Base-by-base conservation (phyloP, 1,140 invertebrate species). In the Mycetomoellerius zeteki region DNA sequence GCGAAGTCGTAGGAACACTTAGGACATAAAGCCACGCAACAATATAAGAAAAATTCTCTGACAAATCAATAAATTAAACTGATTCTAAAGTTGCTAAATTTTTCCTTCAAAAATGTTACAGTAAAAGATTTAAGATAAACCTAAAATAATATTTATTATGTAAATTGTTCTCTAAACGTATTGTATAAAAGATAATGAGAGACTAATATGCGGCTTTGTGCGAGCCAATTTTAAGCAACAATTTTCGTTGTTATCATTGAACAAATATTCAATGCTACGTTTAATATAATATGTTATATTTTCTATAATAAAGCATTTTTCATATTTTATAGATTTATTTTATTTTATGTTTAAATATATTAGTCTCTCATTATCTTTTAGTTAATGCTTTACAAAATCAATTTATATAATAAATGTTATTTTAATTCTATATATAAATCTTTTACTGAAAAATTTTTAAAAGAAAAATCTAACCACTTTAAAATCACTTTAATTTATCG, bases 1-100 rank as follows among this genome's bases (percentile, higher is more conserved):
- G 19, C n/a, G 77, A 81, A 43, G 10, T 75, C 30, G n/a, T 76
- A 43, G n/a, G 30, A 72, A n/a, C 5, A 5, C 7, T 24, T 69
- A 14, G 37, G n/a, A 77, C n/a, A 33, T 2, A 30, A 33, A 47
- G 6, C 6, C 14, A n/a, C 1, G n/a, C 19, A n/a, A 6, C 1
- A 6, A 54, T 54, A 19, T 54, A 19, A 2, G 21, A 54, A 54
- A 72, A 56, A 14, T 33, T n/a, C 19, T 21, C 2, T 65, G 8
- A 65, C 2, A n/a, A 65, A 33, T 65, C 10, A 65, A 33, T 65
- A 33, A 65, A 37, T 65, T n/a, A 65, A 37, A 65, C 2, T 64
- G 8, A 65, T 37, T 65, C 3, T 37, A 37, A 54, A 33, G 19
- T 33, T 33, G 30, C 2, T 19, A 33, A 2, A 65, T n/a, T 33